phyloP scores from a whole-genome alignment of 2,888 invertebrate species.

The Ectemnius continuus region DNA sequence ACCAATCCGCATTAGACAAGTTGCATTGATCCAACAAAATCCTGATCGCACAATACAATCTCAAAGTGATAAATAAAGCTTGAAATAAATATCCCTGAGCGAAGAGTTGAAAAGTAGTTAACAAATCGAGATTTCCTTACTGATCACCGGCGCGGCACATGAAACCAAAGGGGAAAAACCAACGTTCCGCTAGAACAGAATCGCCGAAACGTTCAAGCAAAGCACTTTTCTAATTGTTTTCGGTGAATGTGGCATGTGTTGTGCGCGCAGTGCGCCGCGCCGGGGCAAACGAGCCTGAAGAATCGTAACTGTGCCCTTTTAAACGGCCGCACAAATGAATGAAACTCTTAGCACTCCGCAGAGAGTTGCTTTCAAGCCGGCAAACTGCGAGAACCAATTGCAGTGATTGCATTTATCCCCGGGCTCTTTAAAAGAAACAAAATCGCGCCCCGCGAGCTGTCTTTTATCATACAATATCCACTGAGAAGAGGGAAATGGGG shows the following conservation, averaged over 20 bases:
- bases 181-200: constrained; percentile 26
- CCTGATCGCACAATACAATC: too few relatives aligned
- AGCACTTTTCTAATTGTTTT: constrained; percentile 63
- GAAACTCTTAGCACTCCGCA: constrained; percentile 53
- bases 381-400: constrained; percentile 53
- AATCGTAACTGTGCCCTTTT: constrained; percentile 48
- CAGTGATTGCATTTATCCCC: constrained; percentile 57
- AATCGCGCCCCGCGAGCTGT: constrained; percentile 37
- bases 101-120: too few relatives aligned
- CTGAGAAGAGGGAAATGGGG: too few relatives aligned
- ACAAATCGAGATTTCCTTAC: too few relatives aligned
- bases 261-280: neutral
- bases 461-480: constrained; percentile 26
- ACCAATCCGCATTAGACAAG: too few relatives aligned
- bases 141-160: too few relatives aligned
- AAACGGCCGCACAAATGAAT: constrained; percentile 61
- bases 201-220: constrained; percentile 34
- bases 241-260: constrained; percentile 32
- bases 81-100: too few relatives aligned
- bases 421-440: constrained; percentile 40
- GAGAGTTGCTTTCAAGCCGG: constrained; percentile 47
- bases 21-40: too few relatives aligned
- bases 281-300: neutral
- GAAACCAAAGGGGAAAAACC: constrained; percentile 14
- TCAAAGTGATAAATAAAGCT: too few relatives aligned